Conservation (phyloP, 2,888 invertebrate species). For the Ganaspis brasiliensis region DNA sequence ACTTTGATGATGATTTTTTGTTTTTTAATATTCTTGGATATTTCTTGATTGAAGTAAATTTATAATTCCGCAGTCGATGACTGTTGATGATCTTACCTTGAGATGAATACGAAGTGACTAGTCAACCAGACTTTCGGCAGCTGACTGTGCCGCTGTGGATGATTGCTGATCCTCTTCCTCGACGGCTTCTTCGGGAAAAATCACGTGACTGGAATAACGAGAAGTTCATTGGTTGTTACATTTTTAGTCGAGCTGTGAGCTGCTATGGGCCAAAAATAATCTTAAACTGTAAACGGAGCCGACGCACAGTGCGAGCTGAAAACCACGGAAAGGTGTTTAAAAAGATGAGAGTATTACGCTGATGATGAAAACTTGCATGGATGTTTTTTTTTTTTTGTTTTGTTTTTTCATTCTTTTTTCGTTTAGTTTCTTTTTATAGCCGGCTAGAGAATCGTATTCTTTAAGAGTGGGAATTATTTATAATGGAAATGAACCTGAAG, state of each 20-base stretch:
- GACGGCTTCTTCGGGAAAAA: slow-evolving; percentile 50
- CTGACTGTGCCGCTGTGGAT: slow-evolving; percentile 85
- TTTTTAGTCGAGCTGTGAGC: slow-evolving; percentile 74
- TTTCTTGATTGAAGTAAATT: too few relatives aligned
- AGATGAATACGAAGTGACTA: slow-evolving; percentile 79
- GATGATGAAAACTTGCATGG: slow-evolving; percentile 11
- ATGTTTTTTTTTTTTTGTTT: background rate
- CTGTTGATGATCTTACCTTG: slow-evolving; percentile 54
- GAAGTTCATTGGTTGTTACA: slow-evolving; percentile 72
- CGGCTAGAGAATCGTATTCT: background rate
- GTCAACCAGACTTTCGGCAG: slow-evolving; percentile 82
- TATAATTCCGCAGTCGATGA: too few relatives aligned
- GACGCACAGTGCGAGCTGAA: slow-evolving; percentile 53
- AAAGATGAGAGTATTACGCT: slow-evolving; percentile 10
- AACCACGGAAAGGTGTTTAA: slow-evolving; percentile 6
- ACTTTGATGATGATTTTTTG: background rate
- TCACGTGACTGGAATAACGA: slow-evolving; percentile 60
- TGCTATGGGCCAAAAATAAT: slow-evolving; percentile 75
- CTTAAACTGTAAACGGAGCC: slow-evolving; percentile 78
- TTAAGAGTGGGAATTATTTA: background rate
- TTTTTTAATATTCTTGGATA: background rate
- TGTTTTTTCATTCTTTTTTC: background rate
- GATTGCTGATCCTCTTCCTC: slow-evolving; percentile 59
- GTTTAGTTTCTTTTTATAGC: slow-evolving; percentile 1
- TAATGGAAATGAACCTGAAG: background rate